These are phyloP conservation scores for Poecilobothrus nobilitatus DNA, from an alignment of 2,888 invertebrate genomes.

Conservation along the genomic window DNA sequence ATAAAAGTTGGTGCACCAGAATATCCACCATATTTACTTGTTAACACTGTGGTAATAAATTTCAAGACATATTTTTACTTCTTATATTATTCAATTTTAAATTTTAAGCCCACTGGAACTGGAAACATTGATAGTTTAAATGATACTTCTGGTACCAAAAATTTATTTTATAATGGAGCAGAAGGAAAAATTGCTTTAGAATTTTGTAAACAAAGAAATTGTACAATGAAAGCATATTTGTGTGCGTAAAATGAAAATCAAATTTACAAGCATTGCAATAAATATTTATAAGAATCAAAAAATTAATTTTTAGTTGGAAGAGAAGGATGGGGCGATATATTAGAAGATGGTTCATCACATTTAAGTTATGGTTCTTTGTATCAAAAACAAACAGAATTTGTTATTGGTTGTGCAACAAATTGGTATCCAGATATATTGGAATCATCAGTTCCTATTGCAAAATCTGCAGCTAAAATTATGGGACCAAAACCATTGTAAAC, in stretches of 20 bases:
- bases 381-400: constrained; percentile 34
- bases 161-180: constrained; percentile 32
- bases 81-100: no score
- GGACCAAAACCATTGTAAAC: neutral
- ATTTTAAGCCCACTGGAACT: constrained; percentile 29
- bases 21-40: no score
- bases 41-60: no score
- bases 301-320: constrained; percentile 35
- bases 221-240: constrained; percentile 33
- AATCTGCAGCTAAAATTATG: constrained; percentile 27
- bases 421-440: constrained; percentile 39
- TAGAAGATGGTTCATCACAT: constrained; percentile 35
- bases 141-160: constrained; percentile 26
- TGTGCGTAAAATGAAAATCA: no score
- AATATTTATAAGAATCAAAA: no score
- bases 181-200: constrained; percentile 37
- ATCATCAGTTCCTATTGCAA: constrained; percentile 35
- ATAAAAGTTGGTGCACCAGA: no score
- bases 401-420: constrained; percentile 40
- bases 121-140: constrained; percentile 36
- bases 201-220: constrained; percentile 32
- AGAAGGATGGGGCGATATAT: constrained; percentile 39
- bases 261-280: no score
- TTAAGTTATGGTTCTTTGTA: constrained; percentile 39
- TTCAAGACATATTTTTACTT: no score